Evolutionary conservation across 2,888 invertebrate species (phyloP), one percentile per base, ranked within the genome.

Genomic region (Netelia fuscicornis): DNA sequence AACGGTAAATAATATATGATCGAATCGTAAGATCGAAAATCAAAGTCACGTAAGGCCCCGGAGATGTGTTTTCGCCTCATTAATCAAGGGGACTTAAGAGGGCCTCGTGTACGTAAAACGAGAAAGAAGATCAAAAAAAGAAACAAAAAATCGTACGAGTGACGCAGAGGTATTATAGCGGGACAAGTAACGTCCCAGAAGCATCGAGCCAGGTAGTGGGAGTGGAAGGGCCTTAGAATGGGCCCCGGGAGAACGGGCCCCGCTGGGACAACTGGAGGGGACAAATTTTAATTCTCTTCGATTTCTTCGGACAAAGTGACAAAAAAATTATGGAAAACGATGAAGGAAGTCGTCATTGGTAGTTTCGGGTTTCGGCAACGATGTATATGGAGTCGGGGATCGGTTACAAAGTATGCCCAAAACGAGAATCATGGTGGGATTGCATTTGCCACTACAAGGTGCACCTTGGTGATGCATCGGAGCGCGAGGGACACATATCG

Each of bases 371-470:
- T 54, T 70, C 60, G 74, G 67, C 44, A 17, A 17, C 56, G 30
- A 37, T 64, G 67, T 76, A 58, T 25, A n/a, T 68, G 75, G 64
- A 17, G 54, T 56, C 70, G 44, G 30, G 82, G 17, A 60, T 58
- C 75, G 82, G 62, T 52, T 60, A 64, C 76, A 72, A 76, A 82
- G 82, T 82, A 76, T 80, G 75, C 58, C 85, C 85, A 82, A 82
- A 85, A 72, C 44, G 72, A 58, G 72, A 58, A 37, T 64, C 2
- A 48, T 44, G 48, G 13, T 48, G 10, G 48, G 23, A 80, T 72
- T 72, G 65, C 72, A 44, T 70, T 9, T 54, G 30, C 62, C 11
- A 56, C 58, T 13, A 68, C 71, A 79, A 79, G 71, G 48, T 65
- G 72, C 30, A 79, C 5, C 3, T 25, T 17, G 60, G 58, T 13